Percentiles rank a stretch among this genome's conserved stretches.
phyloP scores from a whole-genome alignment of 2,113 vertebrate species.

The Rhagologus leucostigma region DNA sequence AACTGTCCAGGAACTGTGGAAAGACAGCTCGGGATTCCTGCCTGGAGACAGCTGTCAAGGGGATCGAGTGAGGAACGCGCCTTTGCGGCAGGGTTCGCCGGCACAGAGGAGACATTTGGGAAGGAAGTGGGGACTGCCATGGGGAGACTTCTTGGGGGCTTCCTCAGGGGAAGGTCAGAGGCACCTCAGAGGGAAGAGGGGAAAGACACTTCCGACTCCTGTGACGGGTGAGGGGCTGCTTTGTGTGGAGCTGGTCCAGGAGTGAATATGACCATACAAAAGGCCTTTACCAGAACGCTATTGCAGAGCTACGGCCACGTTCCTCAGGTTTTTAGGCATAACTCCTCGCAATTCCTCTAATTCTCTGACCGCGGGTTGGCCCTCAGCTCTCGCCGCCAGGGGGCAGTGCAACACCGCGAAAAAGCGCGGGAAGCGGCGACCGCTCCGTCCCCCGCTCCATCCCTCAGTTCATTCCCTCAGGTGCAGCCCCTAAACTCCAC shows the following conservation, averaged over 20 bases:
- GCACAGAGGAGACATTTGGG: not conserved
- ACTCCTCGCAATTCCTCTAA: not conserved
- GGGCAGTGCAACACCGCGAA: not conserved
- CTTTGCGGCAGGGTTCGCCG: not conserved
- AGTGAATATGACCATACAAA: not conserved
- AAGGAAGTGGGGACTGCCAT: not conserved
- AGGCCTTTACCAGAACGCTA: not conserved
- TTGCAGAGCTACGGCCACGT: fast-evolving
- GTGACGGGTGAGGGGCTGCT: not conserved
- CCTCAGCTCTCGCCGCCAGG: not conserved
- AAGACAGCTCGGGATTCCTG: not conserved
- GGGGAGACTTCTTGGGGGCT: not conserved
- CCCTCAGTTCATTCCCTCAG: not conserved
- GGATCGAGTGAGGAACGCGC: not conserved
- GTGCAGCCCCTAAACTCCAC: fast-evolving
- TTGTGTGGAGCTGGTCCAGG: not conserved
- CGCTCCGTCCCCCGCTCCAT: too few relatives aligned
- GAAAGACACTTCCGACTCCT: not conserved
- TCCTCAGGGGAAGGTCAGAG: not conserved
- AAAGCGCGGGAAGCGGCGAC: not conserved
- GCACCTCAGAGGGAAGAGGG: not conserved
- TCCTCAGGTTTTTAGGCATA: not conserved
- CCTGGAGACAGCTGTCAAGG: not conserved
- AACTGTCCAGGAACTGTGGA: not conserved
- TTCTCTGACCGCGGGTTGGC: fast-evolving